These are phyloP conservation scores for Amphipoea lucens DNA, from an alignment of 2,888 invertebrate species.

Conservation along the genomic window DNA sequence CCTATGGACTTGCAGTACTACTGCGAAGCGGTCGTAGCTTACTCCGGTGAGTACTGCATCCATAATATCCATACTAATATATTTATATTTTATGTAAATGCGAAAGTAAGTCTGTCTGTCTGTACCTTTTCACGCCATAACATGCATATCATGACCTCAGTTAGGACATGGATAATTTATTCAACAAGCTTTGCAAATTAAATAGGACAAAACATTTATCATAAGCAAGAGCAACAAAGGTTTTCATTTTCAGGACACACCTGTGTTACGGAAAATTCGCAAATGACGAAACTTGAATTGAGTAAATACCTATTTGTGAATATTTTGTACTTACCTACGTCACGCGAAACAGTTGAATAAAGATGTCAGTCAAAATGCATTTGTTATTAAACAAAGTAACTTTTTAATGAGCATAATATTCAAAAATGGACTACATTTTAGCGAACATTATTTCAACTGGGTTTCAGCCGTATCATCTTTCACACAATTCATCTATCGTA, in stretches of 20 bases:
- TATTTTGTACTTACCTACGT: not conserved
- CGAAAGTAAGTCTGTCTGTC: not conserved
- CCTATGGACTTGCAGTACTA: not conserved
- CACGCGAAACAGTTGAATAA: conserved; percentile 24
- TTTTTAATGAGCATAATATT: conserved; percentile 3
- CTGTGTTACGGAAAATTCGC: conserved; percentile 23
- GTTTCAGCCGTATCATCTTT: not conserved
- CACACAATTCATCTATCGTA: not conserved
- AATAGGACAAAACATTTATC: not conserved
- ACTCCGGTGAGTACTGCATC: too few relatives aligned
- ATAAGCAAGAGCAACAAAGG: conserved; percentile 11
- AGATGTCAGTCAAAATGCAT: not conserved
- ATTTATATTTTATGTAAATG: not conserved
- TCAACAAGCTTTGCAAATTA: not conserved
- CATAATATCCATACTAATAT: not conserved
- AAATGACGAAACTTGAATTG: conserved; percentile 6
- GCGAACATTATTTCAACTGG: conserved; percentile 1
- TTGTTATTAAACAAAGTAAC: not conserved
- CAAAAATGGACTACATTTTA: not conserved
- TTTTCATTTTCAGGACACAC: conserved; percentile 24
- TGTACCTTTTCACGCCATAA: not conserved
- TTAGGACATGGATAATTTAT: not conserved
- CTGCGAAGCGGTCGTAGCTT: not conserved
- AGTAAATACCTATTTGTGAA: conserved; percentile 4
- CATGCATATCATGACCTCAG: not conserved